A percentile compares a stretch with the other conserved stretches of the same genome.
Conservation (phyloP, 2,113 vertebrate species). For the Pelodiscus sinensis region DNA sequence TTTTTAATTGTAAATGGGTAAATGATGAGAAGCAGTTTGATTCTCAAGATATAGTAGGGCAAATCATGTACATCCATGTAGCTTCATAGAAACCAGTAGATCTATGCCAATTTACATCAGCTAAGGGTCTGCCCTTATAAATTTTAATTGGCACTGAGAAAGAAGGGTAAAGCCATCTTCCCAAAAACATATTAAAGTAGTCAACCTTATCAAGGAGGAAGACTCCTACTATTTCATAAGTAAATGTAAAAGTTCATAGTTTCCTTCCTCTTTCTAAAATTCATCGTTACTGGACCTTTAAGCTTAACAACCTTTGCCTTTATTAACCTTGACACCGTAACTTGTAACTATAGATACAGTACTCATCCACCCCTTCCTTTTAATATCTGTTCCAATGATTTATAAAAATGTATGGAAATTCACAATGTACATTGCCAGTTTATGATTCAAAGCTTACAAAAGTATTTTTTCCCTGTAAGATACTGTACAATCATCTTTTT, state of each 20-base stretch:
- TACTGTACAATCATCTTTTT: slow-evolving; percentile 23
- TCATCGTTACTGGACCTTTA: background rate
- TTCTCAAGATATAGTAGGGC: background rate
- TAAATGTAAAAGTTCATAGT: background rate
- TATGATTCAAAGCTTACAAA: background rate
- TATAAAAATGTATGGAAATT: background rate
- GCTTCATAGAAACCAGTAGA: background rate
- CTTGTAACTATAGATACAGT: background rate
- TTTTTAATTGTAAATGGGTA: background rate
- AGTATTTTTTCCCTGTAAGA: background rate
- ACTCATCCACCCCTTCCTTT: background rate
- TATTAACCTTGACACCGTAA: background rate
- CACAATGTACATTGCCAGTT: background rate
- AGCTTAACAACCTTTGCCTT: background rate
- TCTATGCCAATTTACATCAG: fast-evolving
- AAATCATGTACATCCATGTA: background rate
- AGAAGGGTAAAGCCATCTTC: background rate
- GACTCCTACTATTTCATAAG: background rate
- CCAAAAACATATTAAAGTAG: background rate
- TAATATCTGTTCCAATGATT: background rate
- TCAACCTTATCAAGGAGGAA: background rate
- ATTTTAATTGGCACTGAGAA: background rate
- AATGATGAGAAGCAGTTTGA: background rate
- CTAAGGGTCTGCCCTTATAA: background rate
- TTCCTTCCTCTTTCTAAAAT: background rate